A percentile compares a stretch with the other conserved stretches of the same genome.
Conservation (phyloP, 2,113 vertebrate genomes). For the Xenopus tropicalis region DNA sequence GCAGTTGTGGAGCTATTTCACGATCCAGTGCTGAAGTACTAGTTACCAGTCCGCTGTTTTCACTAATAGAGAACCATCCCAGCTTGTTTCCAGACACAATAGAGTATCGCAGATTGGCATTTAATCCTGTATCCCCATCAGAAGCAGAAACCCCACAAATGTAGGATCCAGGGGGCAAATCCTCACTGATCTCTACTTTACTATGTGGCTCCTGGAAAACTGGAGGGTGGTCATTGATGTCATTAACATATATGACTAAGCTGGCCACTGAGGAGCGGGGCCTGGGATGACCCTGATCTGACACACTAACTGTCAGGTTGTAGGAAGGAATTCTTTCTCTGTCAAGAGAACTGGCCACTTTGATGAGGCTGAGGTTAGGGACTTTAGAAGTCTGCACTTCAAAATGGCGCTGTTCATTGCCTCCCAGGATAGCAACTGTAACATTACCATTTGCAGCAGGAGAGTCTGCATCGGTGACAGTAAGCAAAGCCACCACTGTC, state of each 20-base stretch:
- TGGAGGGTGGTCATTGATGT: slow-evolving; percentile 94
- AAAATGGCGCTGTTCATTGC: slow-evolving; percentile 94
- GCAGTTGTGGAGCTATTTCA: slow-evolving; percentile 81
- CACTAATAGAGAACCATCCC: slow-evolving; percentile 92
- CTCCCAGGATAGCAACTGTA: slow-evolving; percentile 88
- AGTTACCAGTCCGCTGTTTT: slow-evolving; percentile 93
- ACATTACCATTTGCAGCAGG: slow-evolving; percentile 90
- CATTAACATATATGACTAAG: slow-evolving; percentile 93
- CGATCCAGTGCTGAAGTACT: slow-evolving; percentile 76
- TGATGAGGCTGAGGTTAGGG: slow-evolving; percentile 92
- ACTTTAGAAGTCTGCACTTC: slow-evolving; percentile 95
- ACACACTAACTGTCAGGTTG: slow-evolving; percentile 93
- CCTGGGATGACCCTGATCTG: slow-evolving; percentile 75
- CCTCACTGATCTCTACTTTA: slow-evolving; percentile 87
- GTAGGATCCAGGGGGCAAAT: slow-evolving; percentile 88
- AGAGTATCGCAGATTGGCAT: slow-evolving; percentile 92
- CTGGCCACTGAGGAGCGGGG: slow-evolving; percentile 90
- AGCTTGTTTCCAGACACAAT: slow-evolving; percentile 90
- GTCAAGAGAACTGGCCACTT: slow-evolving; percentile 90
- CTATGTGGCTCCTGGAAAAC: slow-evolving; percentile 85
- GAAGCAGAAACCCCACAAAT: slow-evolving; percentile 91
- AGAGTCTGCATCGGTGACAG: slow-evolving; percentile 91
- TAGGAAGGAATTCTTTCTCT: slow-evolving; percentile 92
- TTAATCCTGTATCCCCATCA: slow-evolving; percentile 92
- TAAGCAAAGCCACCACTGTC: slow-evolving; percentile 90